phyloP scores from a whole-genome alignment of 2,888 invertebrate genomes.

The Lysandra bellargus region DNA sequence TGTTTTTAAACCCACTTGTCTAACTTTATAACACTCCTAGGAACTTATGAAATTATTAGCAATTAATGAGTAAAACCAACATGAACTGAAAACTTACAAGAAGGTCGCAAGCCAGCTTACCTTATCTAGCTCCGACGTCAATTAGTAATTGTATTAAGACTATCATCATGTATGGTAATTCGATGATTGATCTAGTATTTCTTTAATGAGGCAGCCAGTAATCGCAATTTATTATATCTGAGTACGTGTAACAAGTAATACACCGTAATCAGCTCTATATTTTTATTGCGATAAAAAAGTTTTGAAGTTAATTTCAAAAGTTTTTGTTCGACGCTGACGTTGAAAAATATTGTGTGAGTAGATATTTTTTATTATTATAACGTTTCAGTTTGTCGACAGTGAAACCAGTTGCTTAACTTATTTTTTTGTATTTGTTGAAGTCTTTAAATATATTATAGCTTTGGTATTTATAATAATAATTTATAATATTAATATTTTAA shows the following conservation, averaged over 20 bases:
- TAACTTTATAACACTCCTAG: too few species aligned
- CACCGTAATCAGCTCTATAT: background rate
- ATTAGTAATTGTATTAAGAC: background rate
- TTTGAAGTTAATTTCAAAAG: background rate
- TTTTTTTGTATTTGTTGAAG: background rate
- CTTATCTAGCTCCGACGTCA: background rate
- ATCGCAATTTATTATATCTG: background rate
- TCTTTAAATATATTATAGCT: background rate
- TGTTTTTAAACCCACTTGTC: too few species aligned
- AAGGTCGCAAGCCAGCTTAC: background rate
- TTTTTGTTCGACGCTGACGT: background rate
- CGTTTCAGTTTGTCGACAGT: background rate
- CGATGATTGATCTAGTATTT: conserved; percentile 12
- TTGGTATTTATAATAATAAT: background rate
- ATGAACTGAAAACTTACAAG: background rate
- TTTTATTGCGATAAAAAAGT: background rate
- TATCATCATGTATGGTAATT: conserved; percentile 8
- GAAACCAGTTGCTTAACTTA: too few species aligned
- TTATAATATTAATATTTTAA: too few species aligned
- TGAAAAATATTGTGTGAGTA: background rate
- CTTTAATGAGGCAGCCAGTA: background rate
- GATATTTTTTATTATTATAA: background rate
- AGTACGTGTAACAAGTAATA: background rate
- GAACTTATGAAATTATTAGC: too few species aligned
- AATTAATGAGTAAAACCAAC: background rate